A percentile compares a stretch with the other conserved stretches of the same genome.
phyloP scores from a whole-genome alignment of 2,113 vertebrate genomes.

The Anhinga rufa region DNA sequence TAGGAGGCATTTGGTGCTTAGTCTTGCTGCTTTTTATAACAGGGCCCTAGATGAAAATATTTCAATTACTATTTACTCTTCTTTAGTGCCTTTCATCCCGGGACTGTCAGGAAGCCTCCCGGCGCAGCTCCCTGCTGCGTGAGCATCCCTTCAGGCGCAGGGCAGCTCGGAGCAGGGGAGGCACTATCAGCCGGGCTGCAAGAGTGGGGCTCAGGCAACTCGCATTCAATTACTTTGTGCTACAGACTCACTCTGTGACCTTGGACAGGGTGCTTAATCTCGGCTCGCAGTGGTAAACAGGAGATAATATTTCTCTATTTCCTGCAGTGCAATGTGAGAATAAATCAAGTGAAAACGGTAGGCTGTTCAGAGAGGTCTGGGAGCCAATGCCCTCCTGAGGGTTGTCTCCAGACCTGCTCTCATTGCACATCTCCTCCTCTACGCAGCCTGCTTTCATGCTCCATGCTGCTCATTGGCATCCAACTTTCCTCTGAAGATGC shows the following conservation, averaged over 20 bases:
- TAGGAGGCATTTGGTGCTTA: neutral
- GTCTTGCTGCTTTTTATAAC: neutral
- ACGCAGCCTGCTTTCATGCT: neutral
- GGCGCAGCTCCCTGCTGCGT: neutral
- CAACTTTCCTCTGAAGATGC: neutral
- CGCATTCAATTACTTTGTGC: neutral
- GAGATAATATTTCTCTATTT: slow-evolving; percentile 40
- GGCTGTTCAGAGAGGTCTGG: neutral
- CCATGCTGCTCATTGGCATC: neutral
- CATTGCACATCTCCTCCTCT: neutral
- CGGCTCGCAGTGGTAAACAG: neutral
- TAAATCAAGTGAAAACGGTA: neutral
- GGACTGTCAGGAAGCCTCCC: neutral
- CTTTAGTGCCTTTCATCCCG: neutral
- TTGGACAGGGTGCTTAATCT: neutral
- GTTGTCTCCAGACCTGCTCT: neutral
- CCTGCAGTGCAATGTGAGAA: slow-evolving; percentile 22
- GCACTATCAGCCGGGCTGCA: neutral
- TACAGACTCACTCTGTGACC: neutral
- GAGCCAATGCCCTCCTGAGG: neutral
- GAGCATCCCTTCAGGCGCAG: accelerated
- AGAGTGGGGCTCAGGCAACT: neutral
- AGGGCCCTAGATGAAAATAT: neutral
- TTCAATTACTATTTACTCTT: neutral
- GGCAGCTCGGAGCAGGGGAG: neutral